Evolutionary conservation across 2,797 vertebrate genomes (phyloP), one percentile per base, ranked within the genome.

Genomic region (Coilia nasus): DNA sequence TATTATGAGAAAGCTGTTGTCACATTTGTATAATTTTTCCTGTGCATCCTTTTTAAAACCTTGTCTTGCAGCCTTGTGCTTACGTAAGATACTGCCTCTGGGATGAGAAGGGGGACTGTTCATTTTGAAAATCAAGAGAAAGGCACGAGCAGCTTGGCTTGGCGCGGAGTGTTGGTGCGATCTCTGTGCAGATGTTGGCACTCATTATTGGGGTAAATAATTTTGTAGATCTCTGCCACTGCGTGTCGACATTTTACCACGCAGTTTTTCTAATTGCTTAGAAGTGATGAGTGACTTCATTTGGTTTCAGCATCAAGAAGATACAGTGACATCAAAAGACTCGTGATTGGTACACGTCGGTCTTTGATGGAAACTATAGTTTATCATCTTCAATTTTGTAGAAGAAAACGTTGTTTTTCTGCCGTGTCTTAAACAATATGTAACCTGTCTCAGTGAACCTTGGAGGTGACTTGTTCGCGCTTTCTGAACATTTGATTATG

Each of bases 401-500:
- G 15, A 78, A 44, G 19, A n/a, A 7, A 6, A 21, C 19, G 5
- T 78, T 21, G 9, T 44, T 78, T 78, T 7, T 41, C 35, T n/a
- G 28, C 15, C 4, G 3, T 71, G 28, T 71, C 28, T 15, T 15
- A 31, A 23, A 75, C 14, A 75, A 17, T 14, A 78, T 78, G 35
- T 78, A 19, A 78, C 17, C 71, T 78, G 31, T 71, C 6, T 44
- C 19, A 11, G 19, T 21, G 35, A 35, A 78, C 35, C 17, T 21
- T 21, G 17, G 71, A 44, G 17, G 17, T 78, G 7, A 78, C 35
- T 78, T 78, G 31, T 44, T 78, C 19, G 71, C 19, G 35, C 35
- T 21, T 44, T 44, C 7, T 78, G 15, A 78, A 35, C 17, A 41
- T 19, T 78, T 44, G 35, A 31, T 84, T 75, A 85, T 85, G 88